Evolutionary conservation across 2,888 invertebrate genomes (phyloP).

Genomic region (Digitonthophagus gazella): DNA sequence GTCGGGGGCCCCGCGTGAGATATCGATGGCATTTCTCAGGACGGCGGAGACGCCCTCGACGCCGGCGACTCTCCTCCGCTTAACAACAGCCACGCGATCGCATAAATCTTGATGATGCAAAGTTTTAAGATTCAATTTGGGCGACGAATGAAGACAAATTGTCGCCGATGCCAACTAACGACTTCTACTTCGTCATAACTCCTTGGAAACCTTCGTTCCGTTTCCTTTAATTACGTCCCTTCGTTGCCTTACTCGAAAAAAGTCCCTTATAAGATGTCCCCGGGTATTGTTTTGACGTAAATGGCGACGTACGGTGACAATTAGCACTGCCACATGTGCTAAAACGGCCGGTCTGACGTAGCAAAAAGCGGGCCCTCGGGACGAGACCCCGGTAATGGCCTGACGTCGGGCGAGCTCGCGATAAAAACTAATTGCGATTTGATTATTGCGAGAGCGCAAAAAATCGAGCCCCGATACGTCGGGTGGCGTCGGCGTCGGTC

Average conservation of each 20-base stretch:
- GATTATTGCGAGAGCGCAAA: conserved; percentile 13
- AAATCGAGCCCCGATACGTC: not conserved
- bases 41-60: conserved; percentile 30
- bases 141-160: conserved; percentile 42
- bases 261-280: not conserved
- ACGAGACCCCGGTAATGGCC: conserved; percentile 9
- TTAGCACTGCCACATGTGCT: conserved; percentile 1
- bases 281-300: not conserved
- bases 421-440: conserved; percentile 17
- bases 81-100: conserved; percentile 40
- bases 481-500: not conserved
- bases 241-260: not conserved
- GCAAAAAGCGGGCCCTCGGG: not conserved
- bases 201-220: conserved; percentile 2
- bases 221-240: not conserved
- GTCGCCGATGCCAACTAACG: conserved; percentile 15
- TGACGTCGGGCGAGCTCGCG: conserved; percentile 4
- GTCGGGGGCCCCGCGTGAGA: conserved; percentile 35
- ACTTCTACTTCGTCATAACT: conserved; percentile 19
- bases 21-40: conserved; percentile 41
- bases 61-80: conserved; percentile 33
- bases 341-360: not conserved
- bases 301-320: not conserved
- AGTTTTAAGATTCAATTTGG: conserved; percentile 46
- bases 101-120: conserved; percentile 47